These are phyloP conservation scores for Diaprepes abbreviatus DNA, from an alignment of 2,888 invertebrate species.

Conservation along the genomic window DNA sequence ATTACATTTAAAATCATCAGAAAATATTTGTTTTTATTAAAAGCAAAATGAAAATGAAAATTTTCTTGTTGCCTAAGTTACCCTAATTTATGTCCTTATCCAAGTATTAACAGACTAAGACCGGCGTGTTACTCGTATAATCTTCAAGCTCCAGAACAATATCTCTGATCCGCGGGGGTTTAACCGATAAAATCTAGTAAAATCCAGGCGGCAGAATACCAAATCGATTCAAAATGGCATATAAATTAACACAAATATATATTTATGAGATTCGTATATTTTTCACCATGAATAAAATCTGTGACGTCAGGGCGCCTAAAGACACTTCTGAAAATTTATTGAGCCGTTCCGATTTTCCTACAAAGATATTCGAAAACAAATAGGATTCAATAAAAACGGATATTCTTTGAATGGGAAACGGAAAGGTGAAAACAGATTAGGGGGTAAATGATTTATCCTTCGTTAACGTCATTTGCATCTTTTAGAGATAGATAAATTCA, in stretches of 20 bases:
- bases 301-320: slow-evolving; percentile 27
- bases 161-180: slow-evolving; percentile 6
- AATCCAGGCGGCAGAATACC: neutral
- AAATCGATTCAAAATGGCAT: slow-evolving; percentile 20
- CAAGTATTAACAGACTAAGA: neutral
- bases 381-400: slow-evolving; percentile 39
- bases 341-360: slow-evolving; percentile 33
- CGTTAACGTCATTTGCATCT: neutral
- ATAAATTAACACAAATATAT: slow-evolving; percentile 28
- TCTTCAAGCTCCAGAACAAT: slow-evolving; percentile 2
- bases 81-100: neutral
- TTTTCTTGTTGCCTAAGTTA: neutral
- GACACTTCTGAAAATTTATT: slow-evolving; percentile 43
- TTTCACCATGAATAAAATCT: slow-evolving; percentile 38
- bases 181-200: slow-evolving; percentile 6
- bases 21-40: neutral
- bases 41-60: neutral
- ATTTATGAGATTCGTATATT: slow-evolving; percentile 39
- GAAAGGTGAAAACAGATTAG: slow-evolving; percentile 15
- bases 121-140: neutral
- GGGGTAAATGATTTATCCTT: neutral
- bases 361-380: slow-evolving; percentile 44
- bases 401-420: slow-evolving; percentile 13
- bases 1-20: too few relatives aligned
- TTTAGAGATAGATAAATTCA: too few relatives aligned